Percentiles rank a stretch among this genome's conserved stretches.
phyloP scores from a whole-genome alignment of 2,888 invertebrate genomes.

The Lamellibrachia columna region DNA sequence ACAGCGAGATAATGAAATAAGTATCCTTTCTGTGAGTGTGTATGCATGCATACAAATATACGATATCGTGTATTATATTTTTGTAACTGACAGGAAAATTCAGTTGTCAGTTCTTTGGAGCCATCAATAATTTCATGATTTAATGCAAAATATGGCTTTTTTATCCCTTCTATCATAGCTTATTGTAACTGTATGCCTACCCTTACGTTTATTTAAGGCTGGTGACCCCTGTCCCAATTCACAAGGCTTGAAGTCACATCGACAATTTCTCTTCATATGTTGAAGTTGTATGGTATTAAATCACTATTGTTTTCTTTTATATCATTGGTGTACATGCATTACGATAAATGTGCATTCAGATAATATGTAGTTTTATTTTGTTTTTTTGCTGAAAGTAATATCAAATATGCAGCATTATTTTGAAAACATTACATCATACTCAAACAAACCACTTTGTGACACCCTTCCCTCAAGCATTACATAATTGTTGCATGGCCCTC shows the following conservation, averaged over 20 bases:
- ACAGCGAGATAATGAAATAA: conserved; percentile 66
- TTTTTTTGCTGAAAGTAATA: background rate
- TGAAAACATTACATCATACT: background rate
- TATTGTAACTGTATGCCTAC: background rate
- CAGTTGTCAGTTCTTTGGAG: too few species aligned
- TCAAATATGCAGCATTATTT: background rate
- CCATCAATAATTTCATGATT: background rate
- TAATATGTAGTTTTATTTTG: too few species aligned
- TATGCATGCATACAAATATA: background rate
- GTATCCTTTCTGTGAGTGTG: conserved; percentile 52
- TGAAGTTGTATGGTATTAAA: background rate
- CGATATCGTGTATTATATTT: too few species aligned
- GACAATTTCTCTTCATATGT: background rate
- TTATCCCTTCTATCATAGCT: background rate
- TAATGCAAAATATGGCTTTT: background rate
- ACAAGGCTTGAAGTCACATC: background rate
- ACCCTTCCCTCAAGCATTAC: background rate
- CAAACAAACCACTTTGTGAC: background rate
- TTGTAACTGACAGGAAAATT: too few species aligned
- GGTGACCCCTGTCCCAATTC: background rate
- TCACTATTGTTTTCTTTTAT: background rate
- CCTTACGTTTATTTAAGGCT: background rate
- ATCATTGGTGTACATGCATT: background rate
- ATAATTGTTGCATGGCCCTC: too few species aligned
- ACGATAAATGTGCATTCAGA: too few species aligned